Percentiles rank a stretch among this genome's conserved stretches.
Evolutionary conservation across 2,888 invertebrate species (phyloP).

Genomic region (Stenchaetothrips biformis): DNA sequence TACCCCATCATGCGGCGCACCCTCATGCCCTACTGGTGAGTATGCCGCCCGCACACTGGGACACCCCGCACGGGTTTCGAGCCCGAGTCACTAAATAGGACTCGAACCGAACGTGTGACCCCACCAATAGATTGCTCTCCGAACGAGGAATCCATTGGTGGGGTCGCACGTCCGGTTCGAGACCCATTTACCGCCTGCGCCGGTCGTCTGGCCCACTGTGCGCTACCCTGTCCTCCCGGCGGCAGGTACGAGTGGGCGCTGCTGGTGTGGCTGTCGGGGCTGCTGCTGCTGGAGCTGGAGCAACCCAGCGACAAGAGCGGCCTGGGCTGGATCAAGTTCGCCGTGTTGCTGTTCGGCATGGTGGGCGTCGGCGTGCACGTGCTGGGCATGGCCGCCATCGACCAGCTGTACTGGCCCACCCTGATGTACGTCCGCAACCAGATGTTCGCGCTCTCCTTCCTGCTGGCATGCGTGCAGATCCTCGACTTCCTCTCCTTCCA

Average conservation of each 20-base stretch:
- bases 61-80: background rate
- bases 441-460: conserved; percentile 89
- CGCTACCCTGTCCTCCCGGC: background rate
- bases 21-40: conserved; percentile 77
- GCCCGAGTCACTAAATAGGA: too few species aligned
- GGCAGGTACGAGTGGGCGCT: conserved; percentile 85
- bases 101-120: too few species aligned
- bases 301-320: conserved; percentile 97
- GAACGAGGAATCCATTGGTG: too few species aligned
- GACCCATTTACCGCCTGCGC: too few species aligned
- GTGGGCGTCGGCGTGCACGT: conserved; percentile 87
- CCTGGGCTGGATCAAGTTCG: conserved; percentile 87
- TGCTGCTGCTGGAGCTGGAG: conserved; percentile 91
- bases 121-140: too few species aligned
- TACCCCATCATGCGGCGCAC: conserved; percentile 70
- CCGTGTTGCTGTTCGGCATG: conserved; percentile 80
- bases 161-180: too few species aligned
- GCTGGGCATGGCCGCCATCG: conserved; percentile 60
- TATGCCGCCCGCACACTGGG: background rate
- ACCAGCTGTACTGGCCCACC: conserved; percentile 72
- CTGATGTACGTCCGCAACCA: conserved; percentile 94
- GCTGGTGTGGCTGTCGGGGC: conserved; percentile 89
- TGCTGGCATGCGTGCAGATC: conserved; percentile 95
- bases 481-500: conserved; percentile 97
- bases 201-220: too few species aligned